Base-by-base conservation (phyloP, 2,113 vertebrate species). In the Mellivora capensis region DNA sequence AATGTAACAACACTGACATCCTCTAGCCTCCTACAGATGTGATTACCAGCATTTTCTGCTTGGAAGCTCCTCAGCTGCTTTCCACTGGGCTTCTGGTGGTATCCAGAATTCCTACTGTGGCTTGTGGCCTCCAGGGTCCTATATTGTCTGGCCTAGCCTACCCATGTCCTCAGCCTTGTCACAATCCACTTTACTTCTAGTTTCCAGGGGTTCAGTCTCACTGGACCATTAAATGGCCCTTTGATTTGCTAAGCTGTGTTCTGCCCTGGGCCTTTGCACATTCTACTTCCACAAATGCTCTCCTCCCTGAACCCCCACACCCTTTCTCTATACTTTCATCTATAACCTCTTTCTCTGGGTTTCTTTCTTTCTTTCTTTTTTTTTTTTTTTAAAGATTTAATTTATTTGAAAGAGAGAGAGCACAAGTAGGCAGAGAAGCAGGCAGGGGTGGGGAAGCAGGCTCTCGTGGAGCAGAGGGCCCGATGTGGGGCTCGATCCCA, bases 301-400 rank as follows among this genome's bases (percentile, higher is more conserved):
- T 29, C 8, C 61, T 8, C 23, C 8, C 2, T 7, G 52, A 3
- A 17, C 34, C 64, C 3, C 64, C 13, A 64, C 3, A n/a, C 42
- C 13, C 2, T 29, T 94, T 84, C 42, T 62, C 25, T 3, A 25
- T 37, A 61, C n/a, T 23, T 77, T 64, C 61, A 52, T 77, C 12
- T 67, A 7, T 69, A 37, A 47, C 31, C 15, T 80, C 17, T 76
- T 20, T 83, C 84, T 62, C 90, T 31, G 67, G 61, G 25, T 4
- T 89, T 87, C 59, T 91, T 89, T 87, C 59, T 91, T 89, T 87
- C 59, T 91, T 89, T 87, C 59, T 91, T n/a, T n/a, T n/a, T n/a
- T n/a, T n/a, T n/a, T n/a, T n/a, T n/a, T n/a, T n/a, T n/a, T n/a
- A n/a, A n/a, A n/a, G n/a, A n/a, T n/a, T n/a, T n/a, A n/a, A n/a